Base-by-base conservation (phyloP, 2,113 vertebrate genomes). In the Notarius quadriscutis region DNA sequence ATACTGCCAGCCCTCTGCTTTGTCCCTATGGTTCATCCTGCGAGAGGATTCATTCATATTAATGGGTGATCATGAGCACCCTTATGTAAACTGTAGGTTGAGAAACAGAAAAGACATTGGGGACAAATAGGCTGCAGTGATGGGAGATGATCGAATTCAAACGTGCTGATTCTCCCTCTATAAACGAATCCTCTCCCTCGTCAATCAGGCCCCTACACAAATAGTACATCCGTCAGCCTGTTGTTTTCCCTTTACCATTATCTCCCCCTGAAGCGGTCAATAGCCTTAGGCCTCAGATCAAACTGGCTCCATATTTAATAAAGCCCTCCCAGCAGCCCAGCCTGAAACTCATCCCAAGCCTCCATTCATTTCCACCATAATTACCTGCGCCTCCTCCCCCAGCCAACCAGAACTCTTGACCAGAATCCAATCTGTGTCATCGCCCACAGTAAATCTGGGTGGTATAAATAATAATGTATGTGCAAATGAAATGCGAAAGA, bases 401-500 rank as follows among this genome's bases (percentile, higher is more conserved):
- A 83, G 75, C 89, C 88, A 81, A 86, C 72, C 87, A 84, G 22
- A 85, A 81, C 74, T 86, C 88, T 89, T 89, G 91, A 92, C 90
- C 88, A 89, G 91, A 92, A 91, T 91, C 91, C 90, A 91, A 92
- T 92, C 90, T 91, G 89, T 51, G 81, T 87, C 92, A 88, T 91
- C 87, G 87, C 84, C 89, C 83, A 87, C 84, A 90, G 88, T 88
- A 91, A 92, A 90, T 92, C 91, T 88, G 85, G 30, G 85, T 51
- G 82, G 86, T 91, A 92, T 93, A 92, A 92, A 93, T 92, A 92
- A 93, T 92, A 92, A 93, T 92, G 88, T 89, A 89, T 65, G 88
- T 93, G 88, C 91, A 92, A 93, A 92, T 93, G 90, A 92, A 92
- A 92, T 89, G 89, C 85, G 89, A 92, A 91, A 93, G 91, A 91